These are phyloP conservation scores for Epiperipatus broadwayi DNA, from an alignment of 2,888 invertebrate genomes.

Conservation along the genomic window DNA sequence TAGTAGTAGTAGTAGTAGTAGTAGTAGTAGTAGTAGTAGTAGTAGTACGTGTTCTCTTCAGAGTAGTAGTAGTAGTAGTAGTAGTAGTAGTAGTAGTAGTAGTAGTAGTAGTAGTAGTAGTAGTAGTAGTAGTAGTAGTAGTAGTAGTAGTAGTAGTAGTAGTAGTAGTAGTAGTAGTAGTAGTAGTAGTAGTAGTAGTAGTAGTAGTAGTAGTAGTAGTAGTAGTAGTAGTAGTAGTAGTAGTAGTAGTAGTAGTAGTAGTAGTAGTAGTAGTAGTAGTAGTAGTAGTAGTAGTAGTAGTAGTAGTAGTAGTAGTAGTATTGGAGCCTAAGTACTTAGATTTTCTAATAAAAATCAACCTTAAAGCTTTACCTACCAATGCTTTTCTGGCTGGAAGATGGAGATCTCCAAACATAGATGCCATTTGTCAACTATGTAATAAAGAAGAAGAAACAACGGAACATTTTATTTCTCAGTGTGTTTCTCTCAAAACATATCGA, in stretches of 20 bases:
- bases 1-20: slow-evolving; percentile 11
- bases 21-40: slow-evolving; percentile 13
- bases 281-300: slow-evolving; percentile 5
- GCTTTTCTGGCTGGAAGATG: too few relatives aligned
- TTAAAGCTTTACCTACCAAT: too few relatives aligned
- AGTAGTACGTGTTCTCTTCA: slow-evolving; percentile 9
- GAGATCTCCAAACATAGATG: too few relatives aligned
- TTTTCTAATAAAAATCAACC: too few relatives aligned
- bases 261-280: slow-evolving; percentile 5
- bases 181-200: slow-evolving; percentile 12
- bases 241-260: slow-evolving; percentile 9
- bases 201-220: slow-evolving; percentile 11
- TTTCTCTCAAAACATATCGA: too few relatives aligned
- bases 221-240: slow-evolving; percentile 10
- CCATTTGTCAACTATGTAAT: too few relatives aligned
- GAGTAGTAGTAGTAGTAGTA: slow-evolving; percentile 11
- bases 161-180: slow-evolving; percentile 12
- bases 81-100: slow-evolving; percentile 12
- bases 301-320: slow-evolving; percentile 5
- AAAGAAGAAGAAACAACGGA: too few relatives aligned
- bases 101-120: slow-evolving; percentile 13
- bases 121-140: slow-evolving; percentile 11
- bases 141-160: slow-evolving; percentile 12
- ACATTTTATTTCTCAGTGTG: too few relatives aligned
- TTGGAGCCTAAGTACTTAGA: too few relatives aligned